phyloP scores from a whole-genome alignment of 2,888 invertebrate species.

The Napeogenes sylphis region DNA sequence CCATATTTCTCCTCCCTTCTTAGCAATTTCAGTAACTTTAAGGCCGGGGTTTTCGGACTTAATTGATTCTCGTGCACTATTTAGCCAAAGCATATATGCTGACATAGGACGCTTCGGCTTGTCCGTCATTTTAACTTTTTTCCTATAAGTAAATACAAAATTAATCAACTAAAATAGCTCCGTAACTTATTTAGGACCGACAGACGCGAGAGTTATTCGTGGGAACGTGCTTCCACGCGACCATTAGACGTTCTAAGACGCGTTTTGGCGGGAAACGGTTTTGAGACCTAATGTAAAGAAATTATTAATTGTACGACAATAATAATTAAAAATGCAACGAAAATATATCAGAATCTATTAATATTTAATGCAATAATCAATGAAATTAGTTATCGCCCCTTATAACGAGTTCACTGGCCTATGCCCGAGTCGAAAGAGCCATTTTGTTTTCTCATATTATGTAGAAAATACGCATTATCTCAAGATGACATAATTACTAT shows the following conservation, averaged over 20 bases:
- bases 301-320: slow-evolving; percentile 25
- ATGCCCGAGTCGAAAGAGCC: slow-evolving; percentile 75
- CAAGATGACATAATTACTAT: slow-evolving; percentile 66
- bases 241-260: slow-evolving; percentile 55
- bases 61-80: slow-evolving; percentile 90
- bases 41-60: slow-evolving; percentile 95
- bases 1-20: slow-evolving; percentile 98
- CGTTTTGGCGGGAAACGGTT: slow-evolving; percentile 76
- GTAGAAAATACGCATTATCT: slow-evolving; percentile 75
- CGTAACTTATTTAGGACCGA: slow-evolving; percentile 47
- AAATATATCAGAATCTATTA: slow-evolving; percentile 35
- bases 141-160: slow-evolving; percentile 53
- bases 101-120: slow-evolving; percentile 96
- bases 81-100: slow-evolving; percentile 97
- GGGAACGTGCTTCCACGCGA: slow-evolving; percentile 48
- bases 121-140: slow-evolving; percentile 85
- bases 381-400: slow-evolving; percentile 64
- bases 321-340: slow-evolving; percentile 29
- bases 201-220: slow-evolving; percentile 29
- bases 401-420: slow-evolving; percentile 75
- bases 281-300: slow-evolving; percentile 36
- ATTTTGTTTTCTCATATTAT: slow-evolving; percentile 77
- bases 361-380: slow-evolving; percentile 39
- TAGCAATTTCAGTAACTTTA: slow-evolving; percentile 93
- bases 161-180: slow-evolving; percentile 44